Percentiles rank a stretch among this genome's conserved stretches.
Evolutionary conservation across 2,888 invertebrate species (phyloP).

Genomic region (Lochmaea crataegi): DNA sequence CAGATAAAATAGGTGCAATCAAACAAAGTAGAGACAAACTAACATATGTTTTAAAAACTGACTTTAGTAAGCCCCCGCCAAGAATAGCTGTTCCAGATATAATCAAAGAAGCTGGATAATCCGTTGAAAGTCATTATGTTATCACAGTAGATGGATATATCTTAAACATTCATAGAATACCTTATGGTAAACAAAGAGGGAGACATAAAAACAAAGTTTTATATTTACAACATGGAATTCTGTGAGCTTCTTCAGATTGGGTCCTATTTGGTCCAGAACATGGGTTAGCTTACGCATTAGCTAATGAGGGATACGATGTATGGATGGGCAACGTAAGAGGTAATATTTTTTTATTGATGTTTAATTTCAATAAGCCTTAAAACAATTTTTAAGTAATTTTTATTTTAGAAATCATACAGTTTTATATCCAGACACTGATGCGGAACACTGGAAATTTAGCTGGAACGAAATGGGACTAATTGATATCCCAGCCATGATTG

Average conservation of each 20-base stretch:
- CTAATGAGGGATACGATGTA: conserved; percentile 58
- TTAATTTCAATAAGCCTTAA: too few species aligned
- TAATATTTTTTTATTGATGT: too few species aligned
- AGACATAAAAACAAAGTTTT: conserved; percentile 57
- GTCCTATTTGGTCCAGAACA: conserved; percentile 67
- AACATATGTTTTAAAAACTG: too few species aligned
- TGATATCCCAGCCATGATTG: conserved; percentile 87
- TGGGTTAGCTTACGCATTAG: conserved; percentile 55
- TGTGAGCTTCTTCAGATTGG: conserved; percentile 69
- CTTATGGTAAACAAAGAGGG: conserved; percentile 58
- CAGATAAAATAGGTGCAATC: too few species aligned
- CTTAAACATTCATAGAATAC: conserved; percentile 69
- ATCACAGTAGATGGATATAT: conserved; percentile 71
- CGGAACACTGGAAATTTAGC: conserved; percentile 68
- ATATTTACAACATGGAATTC: conserved; percentile 69
- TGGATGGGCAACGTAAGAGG: conserved; percentile 57
- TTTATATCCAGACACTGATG: conserved; percentile 47
- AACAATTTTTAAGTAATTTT: conserved; percentile 35
- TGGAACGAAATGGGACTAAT: conserved; percentile 85
- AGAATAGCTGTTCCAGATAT: too few species aligned
- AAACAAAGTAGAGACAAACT: too few species aligned
- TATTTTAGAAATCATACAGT: conserved; percentile 50
- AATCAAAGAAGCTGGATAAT: conserved; percentile 60
- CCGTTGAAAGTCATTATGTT: conserved; percentile 62
- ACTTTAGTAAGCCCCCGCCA: too few species aligned